These are phyloP conservation scores for Chrosomus eos DNA, from an alignment of 2,797 vertebrate genomes.

Conservation along the genomic window DNA sequence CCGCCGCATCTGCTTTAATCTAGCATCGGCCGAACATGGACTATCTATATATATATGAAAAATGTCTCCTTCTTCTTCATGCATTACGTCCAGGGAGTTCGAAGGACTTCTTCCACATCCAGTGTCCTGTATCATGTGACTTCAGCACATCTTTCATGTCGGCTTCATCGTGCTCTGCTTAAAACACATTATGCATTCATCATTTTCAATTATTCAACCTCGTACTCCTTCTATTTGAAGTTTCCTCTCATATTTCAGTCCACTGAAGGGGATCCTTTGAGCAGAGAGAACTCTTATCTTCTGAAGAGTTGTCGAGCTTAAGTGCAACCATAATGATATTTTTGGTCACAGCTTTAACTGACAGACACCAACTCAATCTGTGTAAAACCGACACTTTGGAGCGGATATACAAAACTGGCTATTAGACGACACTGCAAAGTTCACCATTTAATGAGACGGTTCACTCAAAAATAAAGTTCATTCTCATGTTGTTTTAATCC, in stretches of 20 bases:
- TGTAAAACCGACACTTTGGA: slow-evolving; percentile 18
- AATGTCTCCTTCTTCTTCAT: background rate
- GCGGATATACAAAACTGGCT: background rate
- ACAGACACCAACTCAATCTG: background rate
- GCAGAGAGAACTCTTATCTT: slow-evolving; percentile 24
- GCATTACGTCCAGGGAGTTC: background rate
- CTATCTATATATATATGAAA: background rate
- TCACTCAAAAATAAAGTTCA: background rate
- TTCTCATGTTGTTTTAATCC: background rate
- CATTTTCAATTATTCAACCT: slow-evolving; percentile 54
- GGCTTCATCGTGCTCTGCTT: slow-evolving; percentile 24
- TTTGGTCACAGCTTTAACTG: background rate
- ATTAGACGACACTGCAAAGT: background rate
- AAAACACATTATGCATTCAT: slow-evolving; percentile 53
- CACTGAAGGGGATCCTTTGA: slow-evolving; percentile 22
- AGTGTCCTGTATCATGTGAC: background rate
- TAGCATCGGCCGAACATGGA: background rate
- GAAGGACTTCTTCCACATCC: background rate
- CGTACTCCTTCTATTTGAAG: slow-evolving; percentile 36
- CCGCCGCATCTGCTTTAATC: slow-evolving; percentile 18
- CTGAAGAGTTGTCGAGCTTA: slow-evolving; percentile 30
- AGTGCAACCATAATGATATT: slow-evolving; percentile 17
- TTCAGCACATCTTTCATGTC: background rate
- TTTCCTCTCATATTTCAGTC: slow-evolving; percentile 30
- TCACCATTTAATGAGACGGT: background rate